Conservation (phyloP, 2,888 invertebrate species). For the Synergus gifuensis region DNA sequence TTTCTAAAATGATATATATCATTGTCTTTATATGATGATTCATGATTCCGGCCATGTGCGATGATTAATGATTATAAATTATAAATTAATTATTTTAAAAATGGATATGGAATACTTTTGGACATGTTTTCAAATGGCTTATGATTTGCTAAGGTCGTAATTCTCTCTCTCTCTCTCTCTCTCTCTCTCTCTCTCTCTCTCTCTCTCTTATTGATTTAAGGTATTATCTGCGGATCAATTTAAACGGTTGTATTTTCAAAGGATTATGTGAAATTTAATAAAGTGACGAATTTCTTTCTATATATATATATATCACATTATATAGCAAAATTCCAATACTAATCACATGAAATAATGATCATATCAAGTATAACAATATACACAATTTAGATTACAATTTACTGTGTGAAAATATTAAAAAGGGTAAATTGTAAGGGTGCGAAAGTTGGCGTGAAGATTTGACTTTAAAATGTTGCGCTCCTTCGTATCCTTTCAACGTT, state of each 20-base stretch:
- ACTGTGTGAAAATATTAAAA: not conserved
- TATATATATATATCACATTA: not conserved
- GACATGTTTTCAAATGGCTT: not conserved
- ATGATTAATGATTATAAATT: not conserved
- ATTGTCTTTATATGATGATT: not conserved
- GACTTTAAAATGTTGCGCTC: not conserved
- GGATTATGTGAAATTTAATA: not conserved
- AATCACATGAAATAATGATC: not conserved
- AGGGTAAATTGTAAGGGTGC: not conserved
- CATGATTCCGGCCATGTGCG: too few species aligned
- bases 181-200: not conserved
- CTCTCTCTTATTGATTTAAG: not conserved
- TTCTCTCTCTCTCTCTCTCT: not conserved
- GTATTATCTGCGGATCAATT: not conserved
- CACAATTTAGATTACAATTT: too few species aligned
- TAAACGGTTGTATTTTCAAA: not conserved
- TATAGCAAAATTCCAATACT: not conserved
- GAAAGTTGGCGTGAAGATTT: not conserved
- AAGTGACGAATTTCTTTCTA: not conserved
- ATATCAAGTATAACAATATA: not conserved
- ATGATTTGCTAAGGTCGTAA: too few species aligned
- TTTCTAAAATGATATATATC: not conserved
- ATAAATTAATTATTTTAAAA: not conserved
- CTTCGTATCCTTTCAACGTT: not conserved
- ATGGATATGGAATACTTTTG: not conserved